phyloP scores from a whole-genome alignment of 2,113 vertebrate genomes.

The Nycticorax nycticorax region DNA sequence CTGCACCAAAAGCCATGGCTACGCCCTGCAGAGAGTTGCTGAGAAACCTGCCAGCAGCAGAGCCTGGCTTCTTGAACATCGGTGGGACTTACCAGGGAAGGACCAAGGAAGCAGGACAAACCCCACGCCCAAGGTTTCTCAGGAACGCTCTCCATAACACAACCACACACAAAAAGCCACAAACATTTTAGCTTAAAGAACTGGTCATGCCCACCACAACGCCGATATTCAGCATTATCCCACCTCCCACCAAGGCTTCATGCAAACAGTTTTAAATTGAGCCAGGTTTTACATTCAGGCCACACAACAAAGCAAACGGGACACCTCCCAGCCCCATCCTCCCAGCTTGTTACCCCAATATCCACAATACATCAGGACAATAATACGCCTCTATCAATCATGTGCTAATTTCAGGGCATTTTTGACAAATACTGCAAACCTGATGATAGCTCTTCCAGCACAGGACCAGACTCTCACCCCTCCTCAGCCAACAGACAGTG shows the following conservation, averaged over 20 bases:
- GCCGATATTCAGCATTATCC: neutral
- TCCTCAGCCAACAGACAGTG: rapidly evolving
- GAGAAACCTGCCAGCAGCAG: neutral
- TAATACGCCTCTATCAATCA: rapidly evolving
- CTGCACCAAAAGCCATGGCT: rapidly evolving
- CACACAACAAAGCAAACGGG: neutral
- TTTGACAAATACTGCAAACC: neutral
- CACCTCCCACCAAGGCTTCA: rapidly evolving
- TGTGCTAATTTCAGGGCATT: rapidly evolving
- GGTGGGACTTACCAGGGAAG: rapidly evolving
- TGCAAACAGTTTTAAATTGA: rapidly evolving
- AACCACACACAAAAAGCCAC: rapidly evolving
- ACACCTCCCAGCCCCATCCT: neutral
- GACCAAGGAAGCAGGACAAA: neutral
- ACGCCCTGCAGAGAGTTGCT: rapidly evolving
- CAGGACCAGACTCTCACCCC: rapidly evolving
- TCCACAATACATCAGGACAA: rapidly evolving
- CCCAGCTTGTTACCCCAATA: rapidly evolving
- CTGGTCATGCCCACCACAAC: rapidly evolving
- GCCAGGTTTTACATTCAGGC: neutral
- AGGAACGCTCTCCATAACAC: rapidly evolving
- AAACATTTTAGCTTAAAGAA: neutral
- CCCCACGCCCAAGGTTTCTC: rapidly evolving
- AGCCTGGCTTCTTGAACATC: neutral
- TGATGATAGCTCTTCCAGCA: neutral